These are phyloP conservation scores for Mycalesis mineus DNA, from an alignment of 2,888 invertebrate genomes.

Conservation along the genomic window DNA sequence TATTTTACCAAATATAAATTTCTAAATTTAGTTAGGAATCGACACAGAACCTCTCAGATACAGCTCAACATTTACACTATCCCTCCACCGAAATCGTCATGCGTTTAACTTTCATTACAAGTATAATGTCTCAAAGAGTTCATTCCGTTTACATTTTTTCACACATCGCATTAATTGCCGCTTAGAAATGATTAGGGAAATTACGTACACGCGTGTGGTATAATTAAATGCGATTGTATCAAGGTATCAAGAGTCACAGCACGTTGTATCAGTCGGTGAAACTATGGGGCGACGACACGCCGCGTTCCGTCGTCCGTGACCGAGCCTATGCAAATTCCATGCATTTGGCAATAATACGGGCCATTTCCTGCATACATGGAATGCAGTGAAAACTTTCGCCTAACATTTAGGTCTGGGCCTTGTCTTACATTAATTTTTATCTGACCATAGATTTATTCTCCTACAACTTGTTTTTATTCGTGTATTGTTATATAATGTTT, in stretches of 20 bases:
- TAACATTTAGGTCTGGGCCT: conserved; percentile 20
- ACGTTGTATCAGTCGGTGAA: conserved; percentile 52
- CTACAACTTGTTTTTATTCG: too few species aligned
- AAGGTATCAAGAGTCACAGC: conserved; percentile 43
- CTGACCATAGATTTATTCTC: too few species aligned
- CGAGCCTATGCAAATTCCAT: conserved; percentile 51
- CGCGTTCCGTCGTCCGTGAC: conserved; percentile 46
- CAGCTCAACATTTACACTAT: too few species aligned
- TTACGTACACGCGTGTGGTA: conserved; percentile 32
- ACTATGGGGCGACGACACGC: conserved; percentile 38
- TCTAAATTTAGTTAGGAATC: too few species aligned
- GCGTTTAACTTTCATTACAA: neutral
- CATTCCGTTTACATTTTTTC: conserved; percentile 2
- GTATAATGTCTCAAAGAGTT: neutral
- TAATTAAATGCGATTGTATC: conserved; percentile 34
- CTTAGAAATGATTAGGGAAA: conserved; percentile 43
- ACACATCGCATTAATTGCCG: conserved; percentile 16
- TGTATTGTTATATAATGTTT: too few species aligned
- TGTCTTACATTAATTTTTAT: too few species aligned
- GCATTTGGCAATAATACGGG: conserved; percentile 55
- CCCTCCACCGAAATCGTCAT: too few species aligned
- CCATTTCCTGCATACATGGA: conserved; percentile 54
- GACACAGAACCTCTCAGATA: too few species aligned
- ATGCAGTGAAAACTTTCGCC: conserved; percentile 48
- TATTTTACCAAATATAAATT: too few species aligned